Percentiles rank a stretch among this genome's conserved stretches.
Evolutionary conservation across 1,140 invertebrate species (phyloP).

Genomic region (Scylla paramamosain): DNA sequence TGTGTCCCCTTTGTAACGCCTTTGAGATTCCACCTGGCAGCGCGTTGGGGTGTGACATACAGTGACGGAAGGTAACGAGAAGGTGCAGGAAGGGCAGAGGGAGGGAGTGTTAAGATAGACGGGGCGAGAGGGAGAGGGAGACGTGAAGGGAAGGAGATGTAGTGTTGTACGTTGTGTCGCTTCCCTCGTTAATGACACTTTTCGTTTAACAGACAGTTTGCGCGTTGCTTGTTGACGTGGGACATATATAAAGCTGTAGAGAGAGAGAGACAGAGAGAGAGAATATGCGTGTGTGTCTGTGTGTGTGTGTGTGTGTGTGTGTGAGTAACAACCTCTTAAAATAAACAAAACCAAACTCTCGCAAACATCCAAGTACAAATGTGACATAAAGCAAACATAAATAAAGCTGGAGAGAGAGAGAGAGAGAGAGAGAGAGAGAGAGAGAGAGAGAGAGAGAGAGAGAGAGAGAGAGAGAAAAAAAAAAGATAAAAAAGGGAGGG

Average conservation of each 20-base stretch:
- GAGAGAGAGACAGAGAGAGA: not conserved
- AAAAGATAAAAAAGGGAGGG: too few relatives aligned
- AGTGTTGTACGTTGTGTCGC: not conserved
- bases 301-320: too few relatives aligned
- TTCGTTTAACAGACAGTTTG: not conserved
- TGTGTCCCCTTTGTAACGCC: not conserved
- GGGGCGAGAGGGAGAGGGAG: not conserved
- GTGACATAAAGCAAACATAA: not conserved
- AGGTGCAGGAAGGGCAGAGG: not conserved
- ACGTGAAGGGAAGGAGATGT: not conserved
- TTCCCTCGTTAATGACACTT: not conserved
- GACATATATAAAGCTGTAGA: not conserved
- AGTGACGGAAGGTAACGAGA: not conserved
- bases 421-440: slow-evolving; percentile 9
- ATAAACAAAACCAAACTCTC: not conserved
- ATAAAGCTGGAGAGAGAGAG: not conserved
- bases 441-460: not conserved
- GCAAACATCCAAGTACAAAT: not conserved
- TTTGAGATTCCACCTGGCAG: not conserved
- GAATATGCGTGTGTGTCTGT: too few relatives aligned
- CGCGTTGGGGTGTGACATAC: not conserved
- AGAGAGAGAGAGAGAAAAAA: not conserved
- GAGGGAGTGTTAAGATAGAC: not conserved
- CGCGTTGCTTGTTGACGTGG: too few relatives aligned
- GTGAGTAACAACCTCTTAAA: too few relatives aligned